These are phyloP conservation scores for Sogatella furcifera DNA, from an alignment of 1,140 invertebrate species.

Conservation along the genomic window DNA sequence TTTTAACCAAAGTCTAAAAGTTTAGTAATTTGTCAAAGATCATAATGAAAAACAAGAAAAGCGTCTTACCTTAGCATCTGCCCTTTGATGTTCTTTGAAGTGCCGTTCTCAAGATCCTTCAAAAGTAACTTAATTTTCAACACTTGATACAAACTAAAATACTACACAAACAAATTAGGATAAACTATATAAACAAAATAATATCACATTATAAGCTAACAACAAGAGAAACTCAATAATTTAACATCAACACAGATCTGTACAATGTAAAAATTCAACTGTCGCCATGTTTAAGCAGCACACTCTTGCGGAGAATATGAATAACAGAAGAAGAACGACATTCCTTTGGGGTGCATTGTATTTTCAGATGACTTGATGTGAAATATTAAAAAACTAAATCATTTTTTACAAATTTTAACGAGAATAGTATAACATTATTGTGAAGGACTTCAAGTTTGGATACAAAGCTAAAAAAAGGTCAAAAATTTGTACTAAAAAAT, in stretches of 20 bases:
- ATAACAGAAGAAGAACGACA: background rate
- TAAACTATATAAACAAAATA: background rate
- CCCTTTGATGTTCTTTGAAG: slow-evolving; percentile 1
- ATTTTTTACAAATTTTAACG: background rate
- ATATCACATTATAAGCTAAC: background rate
- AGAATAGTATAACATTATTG: too few relatives aligned
- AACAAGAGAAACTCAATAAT: background rate
- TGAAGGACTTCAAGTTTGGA: background rate
- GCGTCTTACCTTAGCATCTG: background rate
- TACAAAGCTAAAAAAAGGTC: background rate
- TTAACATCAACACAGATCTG: background rate
- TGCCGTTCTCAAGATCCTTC: background rate
- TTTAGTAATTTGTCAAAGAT: too few relatives aligned
- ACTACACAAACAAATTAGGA: background rate
- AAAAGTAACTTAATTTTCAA: background rate
- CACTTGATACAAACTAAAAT: background rate
- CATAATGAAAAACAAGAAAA: background rate
- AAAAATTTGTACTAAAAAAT: background rate
- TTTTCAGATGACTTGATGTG: too few relatives aligned
- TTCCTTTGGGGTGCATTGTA: background rate
- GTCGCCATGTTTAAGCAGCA: background rate
- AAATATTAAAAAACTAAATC: background rate
- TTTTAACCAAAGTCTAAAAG: too few relatives aligned
- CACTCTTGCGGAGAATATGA: background rate
- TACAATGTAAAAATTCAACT: background rate